phyloP scores from a whole-genome alignment of 2,113 vertebrate species.

The Paratilapia polleni region DNA sequence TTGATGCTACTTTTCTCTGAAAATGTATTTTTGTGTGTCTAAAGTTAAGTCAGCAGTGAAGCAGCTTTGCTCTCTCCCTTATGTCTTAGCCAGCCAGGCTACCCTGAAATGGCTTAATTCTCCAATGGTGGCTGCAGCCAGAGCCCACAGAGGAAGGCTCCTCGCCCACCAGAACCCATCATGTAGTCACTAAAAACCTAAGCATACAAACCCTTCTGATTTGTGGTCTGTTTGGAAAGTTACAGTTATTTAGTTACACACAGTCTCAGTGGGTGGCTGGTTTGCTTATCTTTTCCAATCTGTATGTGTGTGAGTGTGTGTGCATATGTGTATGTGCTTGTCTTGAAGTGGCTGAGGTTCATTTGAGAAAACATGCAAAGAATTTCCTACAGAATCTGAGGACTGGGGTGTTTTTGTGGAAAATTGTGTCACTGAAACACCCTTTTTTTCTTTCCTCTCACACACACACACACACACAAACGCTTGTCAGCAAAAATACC shows the following conservation, averaged over 20 bases:
- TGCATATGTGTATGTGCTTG: background rate
- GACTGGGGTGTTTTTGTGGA: conserved; percentile 33
- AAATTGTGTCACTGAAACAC: conserved; percentile 23
- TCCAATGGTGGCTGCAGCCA: background rate
- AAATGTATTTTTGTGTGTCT: background rate
- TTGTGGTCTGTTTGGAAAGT: conserved; percentile 47
- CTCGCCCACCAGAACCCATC: background rate
- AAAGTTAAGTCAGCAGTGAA: background rate
- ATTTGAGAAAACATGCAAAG: conserved; percentile 66
- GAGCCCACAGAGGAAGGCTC: conserved; percentile 20
- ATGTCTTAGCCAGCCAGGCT: background rate
- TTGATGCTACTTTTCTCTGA: background rate
- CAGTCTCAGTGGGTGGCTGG: conserved; percentile 52
- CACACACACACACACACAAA: conserved; percentile 18
- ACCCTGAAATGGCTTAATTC: conserved; percentile 3
- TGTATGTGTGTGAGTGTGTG: background rate
- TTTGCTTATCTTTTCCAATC: conserved; percentile 39
- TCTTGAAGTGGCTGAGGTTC: conserved; percentile 41
- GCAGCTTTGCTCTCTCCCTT: background rate
- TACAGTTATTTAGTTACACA: conserved; percentile 33
- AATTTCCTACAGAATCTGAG: conserved; percentile 67
- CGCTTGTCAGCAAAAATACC: conserved; percentile 38
- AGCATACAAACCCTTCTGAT: conserved; percentile 21
- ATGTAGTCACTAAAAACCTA: background rate
- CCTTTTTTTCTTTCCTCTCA: background rate